phyloP scores from a whole-genome alignment of 1,140 invertebrate species.

The Drosophila parvula region DNA sequence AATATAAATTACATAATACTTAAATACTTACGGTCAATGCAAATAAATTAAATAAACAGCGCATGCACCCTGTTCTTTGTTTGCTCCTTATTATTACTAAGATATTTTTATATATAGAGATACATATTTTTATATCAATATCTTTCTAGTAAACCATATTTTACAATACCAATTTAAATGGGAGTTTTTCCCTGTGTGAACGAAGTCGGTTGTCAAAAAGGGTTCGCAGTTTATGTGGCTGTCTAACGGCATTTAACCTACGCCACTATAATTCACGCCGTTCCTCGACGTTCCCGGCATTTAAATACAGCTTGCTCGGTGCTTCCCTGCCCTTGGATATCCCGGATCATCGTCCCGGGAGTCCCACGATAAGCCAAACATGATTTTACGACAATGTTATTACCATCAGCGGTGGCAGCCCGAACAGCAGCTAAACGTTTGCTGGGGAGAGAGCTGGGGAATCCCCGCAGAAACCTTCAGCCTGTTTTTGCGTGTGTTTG shows the following conservation, averaged over 20 bases:
- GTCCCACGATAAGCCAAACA: conserved; percentile 81
- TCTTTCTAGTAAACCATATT: neutral
- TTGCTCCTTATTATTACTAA: neutral
- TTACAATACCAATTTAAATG: neutral
- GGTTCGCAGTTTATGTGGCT: conserved; percentile 78
- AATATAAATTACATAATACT: too few species aligned
- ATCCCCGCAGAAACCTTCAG: conserved; percentile 30
- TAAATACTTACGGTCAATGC: neutral
- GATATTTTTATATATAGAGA: too few species aligned
- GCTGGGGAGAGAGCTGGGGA: neutral
- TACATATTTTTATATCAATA: neutral
- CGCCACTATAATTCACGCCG: conserved; percentile 82
- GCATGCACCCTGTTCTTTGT: neutral
- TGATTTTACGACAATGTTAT: conserved; percentile 83
- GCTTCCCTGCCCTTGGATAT: conserved; percentile 34
- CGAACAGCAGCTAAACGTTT: conserved; percentile 24
- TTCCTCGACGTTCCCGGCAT: conserved; percentile 65
- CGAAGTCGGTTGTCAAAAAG: conserved; percentile 42
- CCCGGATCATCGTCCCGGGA: conserved; percentile 46
- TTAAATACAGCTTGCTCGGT: conserved; percentile 72
- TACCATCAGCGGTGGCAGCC: conserved; percentile 55
- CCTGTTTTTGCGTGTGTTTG: conserved; percentile 52
- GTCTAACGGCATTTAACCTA: conserved; percentile 83
- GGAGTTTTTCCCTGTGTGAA: conserved; percentile 7
- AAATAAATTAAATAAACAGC: neutral